phyloP scores from a whole-genome alignment of 1,140 invertebrate species.

The Ips nitidus region DNA sequence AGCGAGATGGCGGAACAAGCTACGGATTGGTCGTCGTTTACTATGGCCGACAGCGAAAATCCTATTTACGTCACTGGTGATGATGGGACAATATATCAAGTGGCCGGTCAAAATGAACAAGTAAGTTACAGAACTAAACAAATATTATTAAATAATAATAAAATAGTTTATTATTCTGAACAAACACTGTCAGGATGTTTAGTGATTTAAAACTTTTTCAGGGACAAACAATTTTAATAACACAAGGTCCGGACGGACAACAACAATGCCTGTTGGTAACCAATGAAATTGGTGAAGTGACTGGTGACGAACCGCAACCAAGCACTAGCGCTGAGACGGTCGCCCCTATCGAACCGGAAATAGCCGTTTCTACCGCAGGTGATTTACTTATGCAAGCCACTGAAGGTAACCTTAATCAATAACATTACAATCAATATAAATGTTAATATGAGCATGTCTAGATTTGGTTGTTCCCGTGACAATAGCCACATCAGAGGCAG shows the following conservation, averaged over 20 bases:
- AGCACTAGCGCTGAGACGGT: constrained; percentile 18
- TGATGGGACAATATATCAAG: constrained; percentile 66
- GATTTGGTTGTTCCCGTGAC: background rate
- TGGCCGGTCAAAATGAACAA: constrained; percentile 72
- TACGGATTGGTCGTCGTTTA: constrained; percentile 41
- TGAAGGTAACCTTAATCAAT: background rate
- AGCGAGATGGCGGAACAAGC: constrained; percentile 19
- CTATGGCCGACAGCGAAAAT: constrained; percentile 51
- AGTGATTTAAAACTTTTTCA: constrained; percentile 45
- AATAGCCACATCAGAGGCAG: constrained; percentile 9
- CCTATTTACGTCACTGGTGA: constrained; percentile 69
- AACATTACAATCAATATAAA: no score
- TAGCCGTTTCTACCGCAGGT: background rate
- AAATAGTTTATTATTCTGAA: background rate
- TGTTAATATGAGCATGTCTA: no score
- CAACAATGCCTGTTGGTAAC: constrained; percentile 73
- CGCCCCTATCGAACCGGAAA: background rate
- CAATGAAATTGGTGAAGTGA: constrained; percentile 58
- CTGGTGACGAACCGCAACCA: constrained; percentile 33
- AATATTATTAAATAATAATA: constrained; percentile 2
- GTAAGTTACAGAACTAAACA: constrained; percentile 1
- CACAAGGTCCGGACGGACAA: constrained; percentile 64
- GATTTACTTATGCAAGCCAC: constrained; percentile 12
- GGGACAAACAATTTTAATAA: constrained; percentile 70
- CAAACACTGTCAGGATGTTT: background rate